Percentiles rank a stretch among this genome's conserved stretches.
Conservation (phyloP, 2,888 invertebrate species). For the Drosophila setosimentum region DNA sequence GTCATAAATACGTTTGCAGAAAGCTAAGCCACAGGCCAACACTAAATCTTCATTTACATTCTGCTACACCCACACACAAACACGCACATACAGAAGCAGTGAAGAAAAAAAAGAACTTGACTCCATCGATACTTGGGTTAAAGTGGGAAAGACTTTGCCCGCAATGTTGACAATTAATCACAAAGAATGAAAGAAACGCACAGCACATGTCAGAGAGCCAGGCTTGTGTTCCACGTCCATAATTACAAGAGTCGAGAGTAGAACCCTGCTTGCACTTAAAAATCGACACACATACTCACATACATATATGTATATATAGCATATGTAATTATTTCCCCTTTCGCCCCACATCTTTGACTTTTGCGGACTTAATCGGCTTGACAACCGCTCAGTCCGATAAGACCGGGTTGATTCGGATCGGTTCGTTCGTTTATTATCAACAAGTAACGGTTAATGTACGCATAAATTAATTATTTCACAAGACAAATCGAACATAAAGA, state of each 20-base stretch:
- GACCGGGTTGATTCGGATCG: conserved; percentile 20
- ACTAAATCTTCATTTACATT: conserved; percentile 66
- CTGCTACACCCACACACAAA: conserved; percentile 29
- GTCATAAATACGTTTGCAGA: conserved; percentile 37
- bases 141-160: conserved; percentile 39
- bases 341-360: conserved; percentile 14
- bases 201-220: conserved; percentile 27
- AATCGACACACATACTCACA: not conserved
- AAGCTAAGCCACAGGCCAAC: conserved; percentile 15
- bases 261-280: conserved; percentile 2
- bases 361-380: conserved; percentile 68
- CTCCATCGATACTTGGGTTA: conserved; percentile 24
- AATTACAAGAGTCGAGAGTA: conserved; percentile 44
- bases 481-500: conserved; percentile 39
- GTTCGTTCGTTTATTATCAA: conserved; percentile 60
- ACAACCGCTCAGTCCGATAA: conserved; percentile 53
- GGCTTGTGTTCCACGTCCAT: conserved; percentile 32
- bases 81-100: too few species aligned
- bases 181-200: conserved; percentile 44
- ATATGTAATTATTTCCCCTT: conserved; percentile 2
- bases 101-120: conserved; percentile 4
- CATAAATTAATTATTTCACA: conserved; percentile 77
- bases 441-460: conserved; percentile 78
- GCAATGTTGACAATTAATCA: conserved; percentile 73
- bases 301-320: not conserved